Evolutionary conservation across 2,113 vertebrate species (phyloP).

Genomic region (Myrmophylax atrothorax): DNA sequence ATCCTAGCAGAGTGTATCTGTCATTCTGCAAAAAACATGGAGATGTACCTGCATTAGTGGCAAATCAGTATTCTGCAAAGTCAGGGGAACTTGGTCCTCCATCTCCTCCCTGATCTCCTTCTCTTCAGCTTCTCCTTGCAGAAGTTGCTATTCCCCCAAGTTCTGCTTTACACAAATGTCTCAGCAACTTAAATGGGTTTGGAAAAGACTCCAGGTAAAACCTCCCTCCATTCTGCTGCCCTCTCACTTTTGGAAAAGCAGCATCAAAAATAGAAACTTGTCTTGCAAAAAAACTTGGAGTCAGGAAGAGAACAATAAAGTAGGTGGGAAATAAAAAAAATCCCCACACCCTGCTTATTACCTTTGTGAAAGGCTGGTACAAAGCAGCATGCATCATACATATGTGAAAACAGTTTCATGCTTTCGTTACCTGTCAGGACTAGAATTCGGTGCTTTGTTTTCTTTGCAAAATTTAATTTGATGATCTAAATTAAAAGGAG

Average conservation of each 20-base stretch:
- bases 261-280: neutral
- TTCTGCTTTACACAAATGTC: neutral
- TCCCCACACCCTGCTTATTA: neutral
- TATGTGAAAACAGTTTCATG: neutral
- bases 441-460: neutral
- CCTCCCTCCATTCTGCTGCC: neutral
- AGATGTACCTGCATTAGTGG: neutral
- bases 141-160: neutral
- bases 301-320: neutral
- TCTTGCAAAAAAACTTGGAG: neutral
- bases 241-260: neutral
- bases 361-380: neutral
- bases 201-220: neutral
- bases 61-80: neutral
- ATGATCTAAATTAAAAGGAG: conserved; percentile 38
- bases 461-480: neutral
- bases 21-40: neutral
- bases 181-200: neutral
- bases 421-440: conserved; percentile 27
- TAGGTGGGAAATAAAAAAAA: neutral
- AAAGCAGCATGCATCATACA: neutral
- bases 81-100: neutral
- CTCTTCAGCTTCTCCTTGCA: neutral
- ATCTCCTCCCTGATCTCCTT: neutral
- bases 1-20: rapidly evolving